Evolutionary conservation across 1,140 invertebrate species (phyloP).

Genomic region (Dolichoris vasculosae): DNA sequence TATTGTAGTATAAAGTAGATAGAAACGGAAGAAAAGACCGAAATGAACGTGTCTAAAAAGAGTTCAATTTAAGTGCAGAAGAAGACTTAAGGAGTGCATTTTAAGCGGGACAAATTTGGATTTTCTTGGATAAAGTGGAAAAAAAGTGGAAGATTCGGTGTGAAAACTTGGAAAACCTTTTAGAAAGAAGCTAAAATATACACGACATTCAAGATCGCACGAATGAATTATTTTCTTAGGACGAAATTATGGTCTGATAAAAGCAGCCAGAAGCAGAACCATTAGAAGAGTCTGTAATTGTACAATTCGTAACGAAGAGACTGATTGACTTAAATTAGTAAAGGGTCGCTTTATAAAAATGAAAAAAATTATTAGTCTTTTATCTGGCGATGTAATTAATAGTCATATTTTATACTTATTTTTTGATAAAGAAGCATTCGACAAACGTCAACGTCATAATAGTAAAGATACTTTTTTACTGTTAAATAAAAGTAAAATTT

Average conservation of each 20-base stretch:
- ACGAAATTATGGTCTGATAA: neutral
- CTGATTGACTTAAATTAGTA: slow-evolving; percentile 47
- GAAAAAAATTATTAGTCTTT: neutral
- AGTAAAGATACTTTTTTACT: too few relatives aligned
- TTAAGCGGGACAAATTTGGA: slow-evolving; percentile 8
- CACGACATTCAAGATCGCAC: neutral
- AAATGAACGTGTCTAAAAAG: neutral
- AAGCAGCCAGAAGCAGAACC: neutral
- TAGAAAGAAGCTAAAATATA: neutral
- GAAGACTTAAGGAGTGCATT: neutral
- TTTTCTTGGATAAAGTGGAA: slow-evolving; percentile 1
- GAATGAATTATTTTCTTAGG: neutral
- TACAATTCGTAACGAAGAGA: slow-evolving; percentile 51
- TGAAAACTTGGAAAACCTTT: slow-evolving; percentile 33
- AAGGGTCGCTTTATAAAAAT: slow-evolving; percentile 2
- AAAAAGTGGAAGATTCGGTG: neutral
- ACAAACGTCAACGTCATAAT: neutral
- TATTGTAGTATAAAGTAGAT: neutral
- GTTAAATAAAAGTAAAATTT: too few relatives aligned
- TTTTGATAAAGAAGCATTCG: neutral
- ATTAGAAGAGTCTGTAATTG: neutral
- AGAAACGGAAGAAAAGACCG: neutral
- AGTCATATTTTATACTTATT: neutral
- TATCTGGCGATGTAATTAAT: neutral
- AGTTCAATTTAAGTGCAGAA: neutral